Conservation (phyloP, 2,888 invertebrate genomes). For the Omphaloscelis lunosa region DNA sequence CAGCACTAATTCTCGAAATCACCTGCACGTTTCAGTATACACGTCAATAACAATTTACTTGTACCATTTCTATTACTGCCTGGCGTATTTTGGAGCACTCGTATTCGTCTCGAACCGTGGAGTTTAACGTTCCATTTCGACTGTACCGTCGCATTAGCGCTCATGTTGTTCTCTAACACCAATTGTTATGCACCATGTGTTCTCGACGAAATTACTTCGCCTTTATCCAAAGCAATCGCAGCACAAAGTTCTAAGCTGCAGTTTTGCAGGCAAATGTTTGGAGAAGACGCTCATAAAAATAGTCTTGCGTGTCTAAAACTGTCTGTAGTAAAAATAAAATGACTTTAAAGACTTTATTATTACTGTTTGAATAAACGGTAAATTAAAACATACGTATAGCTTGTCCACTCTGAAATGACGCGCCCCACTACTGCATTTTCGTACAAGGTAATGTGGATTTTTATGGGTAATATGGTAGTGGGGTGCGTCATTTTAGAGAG, state of each 20-base stretch:
- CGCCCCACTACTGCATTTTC: too few species aligned
- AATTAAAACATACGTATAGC: slow-evolving; percentile 19
- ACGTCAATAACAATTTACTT: slow-evolving; percentile 80
- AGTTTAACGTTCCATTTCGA: slow-evolving; percentile 84
- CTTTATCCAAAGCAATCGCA: slow-evolving; percentile 39
- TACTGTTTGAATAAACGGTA: neutral
- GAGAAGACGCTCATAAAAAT: slow-evolving; percentile 31
- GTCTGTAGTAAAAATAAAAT: slow-evolving; percentile 1
- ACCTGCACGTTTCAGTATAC: slow-evolving; percentile 61
- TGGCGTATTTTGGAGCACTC: slow-evolving; percentile 69
- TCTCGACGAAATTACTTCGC: slow-evolving; percentile 56
- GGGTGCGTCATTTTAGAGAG: too few species aligned
- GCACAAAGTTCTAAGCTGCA: slow-evolving; percentile 44
- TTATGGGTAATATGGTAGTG: too few species aligned
- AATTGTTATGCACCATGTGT: slow-evolving; percentile 63
- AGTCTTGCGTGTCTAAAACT: slow-evolving; percentile 10
- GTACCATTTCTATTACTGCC: slow-evolving; percentile 70
- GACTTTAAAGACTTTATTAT: neutral
- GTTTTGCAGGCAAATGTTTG: slow-evolving; percentile 36
- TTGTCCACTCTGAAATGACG: too few species aligned
- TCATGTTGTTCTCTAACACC: slow-evolving; percentile 73
- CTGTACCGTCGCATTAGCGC: slow-evolving; percentile 71
- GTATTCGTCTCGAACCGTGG: slow-evolving; percentile 80
- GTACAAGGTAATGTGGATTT: too few species aligned
- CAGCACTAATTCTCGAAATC: slow-evolving; percentile 53